Conservation (phyloP, 2,113 vertebrate species). For the Chaetodon trifascialis region DNA sequence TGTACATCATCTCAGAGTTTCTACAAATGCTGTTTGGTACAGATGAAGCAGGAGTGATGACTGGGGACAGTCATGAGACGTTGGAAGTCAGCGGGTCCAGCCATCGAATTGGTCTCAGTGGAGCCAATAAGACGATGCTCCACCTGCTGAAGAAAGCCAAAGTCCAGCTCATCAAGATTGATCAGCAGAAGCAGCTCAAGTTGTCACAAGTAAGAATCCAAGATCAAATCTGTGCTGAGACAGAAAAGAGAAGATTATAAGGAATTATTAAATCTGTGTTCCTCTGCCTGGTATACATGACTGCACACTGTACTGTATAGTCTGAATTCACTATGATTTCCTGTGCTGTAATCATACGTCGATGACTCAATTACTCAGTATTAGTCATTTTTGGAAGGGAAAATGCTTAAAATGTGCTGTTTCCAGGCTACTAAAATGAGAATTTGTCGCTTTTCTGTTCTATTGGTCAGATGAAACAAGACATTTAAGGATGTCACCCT, state of each 20-base stretch:
- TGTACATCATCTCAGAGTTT: neutral
- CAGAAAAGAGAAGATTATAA: neutral
- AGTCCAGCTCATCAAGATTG: conserved; percentile 93
- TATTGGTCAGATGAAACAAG: too few species aligned
- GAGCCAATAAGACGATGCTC: conserved; percentile 91
- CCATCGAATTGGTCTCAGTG: conserved; percentile 82
- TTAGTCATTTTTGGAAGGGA: too few species aligned
- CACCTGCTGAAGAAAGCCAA: conserved; percentile 92
- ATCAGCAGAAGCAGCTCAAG: conserved; percentile 91
- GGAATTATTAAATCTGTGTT: neutral
- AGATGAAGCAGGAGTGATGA: conserved; percentile 37
- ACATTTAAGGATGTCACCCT: neutral
- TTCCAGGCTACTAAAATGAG: too few species aligned
- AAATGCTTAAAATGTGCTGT: too few species aligned
- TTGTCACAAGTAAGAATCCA: conserved; percentile 77
- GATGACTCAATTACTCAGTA: too few species aligned
- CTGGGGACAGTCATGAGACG: conserved; percentile 28
- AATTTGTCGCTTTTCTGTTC: too few species aligned
- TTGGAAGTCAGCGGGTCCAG: conserved; percentile 64
- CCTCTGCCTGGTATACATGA: too few species aligned
- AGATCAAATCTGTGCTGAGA: neutral
- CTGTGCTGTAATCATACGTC: too few species aligned
- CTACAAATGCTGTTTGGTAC: neutral
- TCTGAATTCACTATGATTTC: too few species aligned
- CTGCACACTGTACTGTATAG: neutral